Evolutionary conservation across 1,140 invertebrate species (phyloP), one percentile per base, ranked within the genome.

Genomic region (Coelopa frigida): DNA sequence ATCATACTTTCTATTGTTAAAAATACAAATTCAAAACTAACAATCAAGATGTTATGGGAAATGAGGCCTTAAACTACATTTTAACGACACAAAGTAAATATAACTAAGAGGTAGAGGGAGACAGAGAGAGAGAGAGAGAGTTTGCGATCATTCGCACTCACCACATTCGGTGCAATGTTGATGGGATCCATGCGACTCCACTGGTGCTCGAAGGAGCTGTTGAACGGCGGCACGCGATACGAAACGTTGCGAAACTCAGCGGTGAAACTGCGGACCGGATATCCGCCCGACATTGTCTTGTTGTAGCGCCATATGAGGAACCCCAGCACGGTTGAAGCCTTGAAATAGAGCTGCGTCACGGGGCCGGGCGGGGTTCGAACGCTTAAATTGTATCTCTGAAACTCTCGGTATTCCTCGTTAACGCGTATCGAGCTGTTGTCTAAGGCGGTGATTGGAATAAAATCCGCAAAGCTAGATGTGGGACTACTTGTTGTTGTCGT

Each of bases 231-330:
- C 22, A 38, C 38, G 10, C 43, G 44, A 32, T 61, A 61, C 33
- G 61, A 61, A 3, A 65, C 46, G 38, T 68, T 65, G 3, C 65
- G 56, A 40, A 49, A 68, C 50, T 68, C 65, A 8, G 64, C 64
- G 4, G 65, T 68, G 18, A 68, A 68, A 44, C 65, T 68, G 50
- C 65, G 65, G 33, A 68, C 52, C 6, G 64, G 65, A 53, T 68
- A 68, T 36, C 65, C 65, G 7, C 65, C 65, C 14, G 65, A 63
- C 32, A 58, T 61, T 0, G 54, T 59, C 50, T 65, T 65, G 29
- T 67, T 67, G 41, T 61, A 68, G 37, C 65, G 59, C 65, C 65
- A 68, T 17, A 68, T 65, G 23, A 68, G 60, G 52, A 67, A 62
- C 10, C 65, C 65, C 44, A 68, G 35, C 41, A 68, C 67, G 24